Evolutionary conservation across 2,113 vertebrate genomes (phyloP), one percentile per base, ranked within the genome.

Genomic region (Heliornis fulica): DNA sequence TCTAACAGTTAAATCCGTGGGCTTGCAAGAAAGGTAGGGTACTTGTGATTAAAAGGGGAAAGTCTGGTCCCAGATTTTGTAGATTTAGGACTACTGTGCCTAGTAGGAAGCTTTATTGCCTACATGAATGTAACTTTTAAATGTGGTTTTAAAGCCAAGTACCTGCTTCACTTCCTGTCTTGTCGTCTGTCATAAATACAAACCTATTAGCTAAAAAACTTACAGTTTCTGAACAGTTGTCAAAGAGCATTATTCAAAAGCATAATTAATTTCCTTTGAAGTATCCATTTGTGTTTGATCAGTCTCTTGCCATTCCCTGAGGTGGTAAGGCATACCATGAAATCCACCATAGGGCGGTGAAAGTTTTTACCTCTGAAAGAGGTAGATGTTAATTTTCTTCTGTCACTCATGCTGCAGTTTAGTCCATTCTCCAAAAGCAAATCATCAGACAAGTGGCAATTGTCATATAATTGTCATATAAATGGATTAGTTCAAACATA

Each of bases 1-100:
- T 6, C 98, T 99, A 83, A 98, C 98, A 0, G 99, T 99, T 95
- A 99, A 99, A 95, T 98, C 99, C 28, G 97, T 99, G 97, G 99
- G 99, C 92, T 98, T 99, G 91, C 99, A 99, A 97, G 99, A 99
- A 98, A 99, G 99, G 99, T 99, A 98, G 97, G 96, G 41, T 25
- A 15, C 65, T 50, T 51, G 7, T 65, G 70, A n/a, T 51, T 45
- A 64, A 65, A 0, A 82, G 74, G 29, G 46, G 13, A 57, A 53
- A 78, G 40, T 32, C 54, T 80, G 23, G 40, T 78, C 68, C 40
- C 72, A 80, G 32, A 10, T 70, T 51, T 82, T 69, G 5, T 40
- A 77, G 26, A 13, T 78, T 54, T 70, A 68, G 38, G 50, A 83
- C 26, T 74, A 78, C 54, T 91, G 13, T 54, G 66, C 23, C 19